Evolutionary conservation across 30 jellyfish, hydroid and myxozoan species (phyloP).

Genomic region (Aurelia aurita): DNA sequence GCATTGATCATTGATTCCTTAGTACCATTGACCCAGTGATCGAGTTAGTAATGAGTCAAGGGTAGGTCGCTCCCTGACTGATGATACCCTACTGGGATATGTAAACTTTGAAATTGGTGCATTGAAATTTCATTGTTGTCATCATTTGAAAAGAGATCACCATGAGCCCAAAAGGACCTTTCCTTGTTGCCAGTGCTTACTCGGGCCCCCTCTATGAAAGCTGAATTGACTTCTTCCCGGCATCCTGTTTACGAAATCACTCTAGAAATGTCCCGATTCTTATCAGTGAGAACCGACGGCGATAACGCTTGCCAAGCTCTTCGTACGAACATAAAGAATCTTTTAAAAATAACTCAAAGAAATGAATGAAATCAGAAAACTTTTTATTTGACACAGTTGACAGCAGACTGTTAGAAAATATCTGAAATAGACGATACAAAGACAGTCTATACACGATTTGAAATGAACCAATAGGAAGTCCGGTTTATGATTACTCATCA

Average conservation of each 20-base stretch:
- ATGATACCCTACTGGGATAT: constrained; percentile 49
- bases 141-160: constrained; percentile 7
- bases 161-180: constrained; percentile 19
- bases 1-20: background rate
- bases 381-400: too few relatives aligned
- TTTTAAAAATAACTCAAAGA: too few relatives aligned
- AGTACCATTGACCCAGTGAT: background rate
- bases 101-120: constrained; percentile 64
- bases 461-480: too few relatives aligned
- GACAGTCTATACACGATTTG: too few relatives aligned
- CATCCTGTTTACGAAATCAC: constrained; percentile 38
- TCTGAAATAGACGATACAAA: too few relatives aligned
- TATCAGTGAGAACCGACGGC: constrained; percentile 23
- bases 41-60: background rate
- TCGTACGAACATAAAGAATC: too few relatives aligned
- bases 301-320: too few relatives aligned
- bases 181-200: constrained; percentile 37
- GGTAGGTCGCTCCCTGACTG: constrained; percentile 38
- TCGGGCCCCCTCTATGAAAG: constrained; percentile 27
- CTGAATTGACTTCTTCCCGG: background rate
- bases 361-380: too few relatives aligned
- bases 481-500: too few relatives aligned
- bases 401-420: too few relatives aligned
- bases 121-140: background rate
- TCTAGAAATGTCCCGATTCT: constrained; percentile 1